Conservation (phyloP, 2,797 vertebrate genomes). For the Phataginus tetradactyla region DNA sequence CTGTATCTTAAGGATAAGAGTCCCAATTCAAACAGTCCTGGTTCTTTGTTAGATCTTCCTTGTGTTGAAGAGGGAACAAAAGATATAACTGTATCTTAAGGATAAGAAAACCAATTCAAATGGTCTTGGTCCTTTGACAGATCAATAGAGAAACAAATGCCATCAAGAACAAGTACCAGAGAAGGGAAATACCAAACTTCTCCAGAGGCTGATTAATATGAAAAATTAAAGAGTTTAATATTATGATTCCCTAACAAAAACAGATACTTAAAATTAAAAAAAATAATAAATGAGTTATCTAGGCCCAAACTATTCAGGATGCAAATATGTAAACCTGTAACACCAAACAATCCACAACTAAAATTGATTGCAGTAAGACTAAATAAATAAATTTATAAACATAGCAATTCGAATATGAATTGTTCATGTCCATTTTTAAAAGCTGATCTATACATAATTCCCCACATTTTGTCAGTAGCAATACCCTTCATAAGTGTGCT, state of each 20-base stretch:
- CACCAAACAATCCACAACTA: not conserved
- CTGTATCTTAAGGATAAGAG: not conserved
- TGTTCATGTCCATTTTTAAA: not conserved
- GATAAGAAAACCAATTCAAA: constrained; percentile 1
- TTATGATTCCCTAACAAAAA: not conserved
- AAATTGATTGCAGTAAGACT: not conserved
- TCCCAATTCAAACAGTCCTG: not conserved
- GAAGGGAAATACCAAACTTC: not conserved
- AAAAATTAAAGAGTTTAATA: constrained; percentile 21
- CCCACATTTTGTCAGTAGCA: not conserved
- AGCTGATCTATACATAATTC: not conserved
- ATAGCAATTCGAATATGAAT: not conserved
- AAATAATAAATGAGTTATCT: not conserved
- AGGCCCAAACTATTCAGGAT: not conserved
- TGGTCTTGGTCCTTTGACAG: not conserved
- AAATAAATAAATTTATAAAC: not conserved
- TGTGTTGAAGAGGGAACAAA: not conserved
- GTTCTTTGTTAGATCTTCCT: not conserved
- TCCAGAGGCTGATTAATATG: not conserved
- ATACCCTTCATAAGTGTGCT: not conserved
- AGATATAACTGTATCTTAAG: not conserved
- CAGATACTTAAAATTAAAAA: not conserved
- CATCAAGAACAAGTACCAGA: constrained; percentile 30
- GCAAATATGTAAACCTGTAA: not conserved
- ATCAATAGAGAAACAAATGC: not conserved